Evolutionary conservation across 2,113 vertebrate species (phyloP).

Genomic region (Trogon surrucura): DNA sequence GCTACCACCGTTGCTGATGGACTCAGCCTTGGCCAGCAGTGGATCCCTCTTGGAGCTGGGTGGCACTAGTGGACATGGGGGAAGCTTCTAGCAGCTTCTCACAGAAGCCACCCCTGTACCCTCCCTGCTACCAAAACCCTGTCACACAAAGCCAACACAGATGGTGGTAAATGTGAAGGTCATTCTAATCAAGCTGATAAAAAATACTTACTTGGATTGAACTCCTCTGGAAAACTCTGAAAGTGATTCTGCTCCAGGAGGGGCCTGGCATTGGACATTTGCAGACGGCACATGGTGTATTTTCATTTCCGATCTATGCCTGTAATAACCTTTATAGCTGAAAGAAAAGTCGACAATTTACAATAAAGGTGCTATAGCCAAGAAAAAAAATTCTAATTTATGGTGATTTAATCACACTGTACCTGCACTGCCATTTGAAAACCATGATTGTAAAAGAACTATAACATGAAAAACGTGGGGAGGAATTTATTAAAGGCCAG

Average conservation of each 20-base stretch:
- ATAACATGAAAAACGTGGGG: conserved; percentile 62
- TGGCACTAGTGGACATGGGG: background rate
- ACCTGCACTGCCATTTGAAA: conserved; percentile 62
- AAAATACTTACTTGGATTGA: background rate
- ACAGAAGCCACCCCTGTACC: background rate
- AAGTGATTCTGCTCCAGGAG: conserved; percentile 8
- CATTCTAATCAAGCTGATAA: background rate
- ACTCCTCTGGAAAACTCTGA: background rate
- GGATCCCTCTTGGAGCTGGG: background rate
- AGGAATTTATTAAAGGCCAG: conserved; percentile 70
- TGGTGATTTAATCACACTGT: conserved; percentile 62
- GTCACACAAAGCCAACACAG: background rate
- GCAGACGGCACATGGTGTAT: background rate
- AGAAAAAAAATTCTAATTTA: conserved; percentile 44
- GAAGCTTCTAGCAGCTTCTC: background rate
- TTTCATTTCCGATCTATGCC: conserved; percentile 45
- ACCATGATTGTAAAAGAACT: conserved; percentile 56
- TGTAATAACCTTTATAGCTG: conserved; percentile 47
- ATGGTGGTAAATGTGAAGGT: background rate
- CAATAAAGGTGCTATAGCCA: conserved; percentile 49
- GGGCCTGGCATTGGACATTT: conserved; percentile 7
- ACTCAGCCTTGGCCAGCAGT: background rate
- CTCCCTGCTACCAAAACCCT: background rate
- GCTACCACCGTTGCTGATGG: background rate
- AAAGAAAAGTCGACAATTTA: conserved; percentile 39